Conservation (phyloP, 1,140 invertebrate species). For the Diachasmimorpha longicaudata region DNA sequence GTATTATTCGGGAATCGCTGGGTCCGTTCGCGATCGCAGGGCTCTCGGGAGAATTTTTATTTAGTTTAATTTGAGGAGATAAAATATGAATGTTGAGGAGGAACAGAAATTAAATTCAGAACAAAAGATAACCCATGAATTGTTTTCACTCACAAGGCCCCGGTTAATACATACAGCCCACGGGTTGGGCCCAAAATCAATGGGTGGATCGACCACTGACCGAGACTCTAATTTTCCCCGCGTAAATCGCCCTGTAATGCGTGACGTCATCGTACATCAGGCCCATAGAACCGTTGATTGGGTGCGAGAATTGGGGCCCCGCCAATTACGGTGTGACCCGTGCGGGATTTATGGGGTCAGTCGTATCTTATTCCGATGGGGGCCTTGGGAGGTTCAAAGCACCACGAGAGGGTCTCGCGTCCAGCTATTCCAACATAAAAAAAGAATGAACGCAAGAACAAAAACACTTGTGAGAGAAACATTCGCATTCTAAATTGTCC, state of each 20-base stretch:
- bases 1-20: no score
- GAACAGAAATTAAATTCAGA: not conserved
- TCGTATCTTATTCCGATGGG: conserved; percentile 43
- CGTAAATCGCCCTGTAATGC: conserved; percentile 51
- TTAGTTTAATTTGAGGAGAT: no score
- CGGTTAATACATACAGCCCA: not conserved
- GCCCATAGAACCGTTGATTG: conserved; percentile 43
- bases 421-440: not conserved
- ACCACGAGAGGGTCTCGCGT: not conserved
- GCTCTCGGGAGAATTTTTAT: no score
- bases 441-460: not conserved
- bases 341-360: conserved; percentile 53
- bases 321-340: conserved; percentile 52
- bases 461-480: not conserved
- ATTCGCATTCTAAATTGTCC: no score
- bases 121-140: not conserved
- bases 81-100: not conserved
- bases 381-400: not conserved
- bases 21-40: no score
- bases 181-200: not conserved
- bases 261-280: conserved; percentile 54
- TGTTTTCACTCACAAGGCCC: not conserved
- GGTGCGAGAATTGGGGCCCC: conserved; percentile 54
- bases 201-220: conserved; percentile 10
- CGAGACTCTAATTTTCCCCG: conserved; percentile 44